Evolutionary conservation across 2,797 vertebrate genomes (phyloP).

Genomic region (Sibirionetta formosa): DNA sequence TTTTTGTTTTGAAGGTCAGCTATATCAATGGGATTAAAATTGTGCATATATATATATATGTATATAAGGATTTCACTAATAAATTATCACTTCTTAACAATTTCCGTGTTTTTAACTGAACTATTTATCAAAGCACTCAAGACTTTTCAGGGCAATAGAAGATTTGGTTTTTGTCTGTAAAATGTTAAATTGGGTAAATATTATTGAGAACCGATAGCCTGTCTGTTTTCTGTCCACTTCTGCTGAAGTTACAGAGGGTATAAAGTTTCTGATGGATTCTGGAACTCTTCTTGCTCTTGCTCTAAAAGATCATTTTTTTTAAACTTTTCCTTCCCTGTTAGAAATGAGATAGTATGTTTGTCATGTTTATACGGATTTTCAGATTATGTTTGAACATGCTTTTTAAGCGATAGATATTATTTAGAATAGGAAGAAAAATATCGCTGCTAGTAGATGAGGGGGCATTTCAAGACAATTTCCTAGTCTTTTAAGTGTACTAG

Average conservation of each 20-base stretch:
- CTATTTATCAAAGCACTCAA: not conserved
- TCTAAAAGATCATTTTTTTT: not conserved
- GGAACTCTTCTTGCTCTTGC: not conserved
- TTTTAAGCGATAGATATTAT: not conserved
- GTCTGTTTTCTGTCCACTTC: not conserved
- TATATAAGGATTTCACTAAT: not conserved
- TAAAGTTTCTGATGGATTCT: not conserved
- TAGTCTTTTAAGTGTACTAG: not conserved
- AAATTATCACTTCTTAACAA: not conserved
- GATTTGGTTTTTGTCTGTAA: not conserved
- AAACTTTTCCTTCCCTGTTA: not conserved
- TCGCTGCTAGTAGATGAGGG: not conserved
- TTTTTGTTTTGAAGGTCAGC: not conserved
- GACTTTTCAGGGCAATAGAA: not conserved
- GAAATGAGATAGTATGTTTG: not conserved
- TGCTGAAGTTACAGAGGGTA: not conserved
- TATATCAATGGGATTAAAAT: not conserved
- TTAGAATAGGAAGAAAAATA: not conserved
- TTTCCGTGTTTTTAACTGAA: not conserved
- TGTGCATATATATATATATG: not conserved
- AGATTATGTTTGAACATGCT: not conserved
- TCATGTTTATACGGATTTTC: not conserved
- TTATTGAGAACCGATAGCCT: not conserved
- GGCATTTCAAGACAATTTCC: not conserved
- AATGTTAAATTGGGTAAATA: not conserved